Evolutionary conservation across 2,797 vertebrate genomes (phyloP).

Genomic region (Oryzias sinensis): DNA sequence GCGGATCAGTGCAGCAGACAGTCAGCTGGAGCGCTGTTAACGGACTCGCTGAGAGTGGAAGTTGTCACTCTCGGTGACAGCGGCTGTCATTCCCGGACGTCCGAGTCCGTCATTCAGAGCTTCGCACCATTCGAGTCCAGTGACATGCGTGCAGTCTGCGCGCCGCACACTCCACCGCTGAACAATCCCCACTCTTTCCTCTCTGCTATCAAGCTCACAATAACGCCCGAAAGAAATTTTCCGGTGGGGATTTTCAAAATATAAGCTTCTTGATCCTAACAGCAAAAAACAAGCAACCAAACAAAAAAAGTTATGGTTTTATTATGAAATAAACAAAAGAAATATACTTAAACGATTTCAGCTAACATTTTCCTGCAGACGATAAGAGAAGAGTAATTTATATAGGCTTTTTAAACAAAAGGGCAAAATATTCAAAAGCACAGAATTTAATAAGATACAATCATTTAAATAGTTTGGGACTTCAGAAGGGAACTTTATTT

Average conservation of each 20-base stretch:
- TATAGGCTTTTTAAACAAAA: no score
- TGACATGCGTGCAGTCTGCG: conserved; percentile 75
- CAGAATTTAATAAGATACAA: no score
- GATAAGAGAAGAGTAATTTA: no score
- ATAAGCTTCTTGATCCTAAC: background rate
- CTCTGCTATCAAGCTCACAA: conserved; percentile 15
- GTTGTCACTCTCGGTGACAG: conserved; percentile 74
- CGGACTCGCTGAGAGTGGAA: conserved; percentile 46
- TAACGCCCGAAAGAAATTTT: accelerated
- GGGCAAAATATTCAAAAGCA: no score
- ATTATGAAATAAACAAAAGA: no score
- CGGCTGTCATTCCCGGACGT: conserved; percentile 77
- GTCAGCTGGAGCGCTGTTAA: conserved; percentile 33
- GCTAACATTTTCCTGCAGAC: no score
- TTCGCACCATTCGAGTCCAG: conserved; percentile 70
- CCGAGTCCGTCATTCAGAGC: conserved; percentile 84
- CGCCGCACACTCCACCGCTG: conserved; percentile 64
- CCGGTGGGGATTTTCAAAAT: conserved; percentile 42
- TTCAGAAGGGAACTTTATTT: no score
- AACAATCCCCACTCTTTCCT: conserved; percentile 55
- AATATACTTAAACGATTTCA: no score
- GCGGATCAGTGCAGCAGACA: conserved; percentile 78
- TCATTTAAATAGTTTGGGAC: no score
- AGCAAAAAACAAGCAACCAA: no score
- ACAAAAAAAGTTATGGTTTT: no score